A percentile compares a stretch with the other conserved stretches of the same genome.
These are phyloP conservation scores for Drosophila fuyamai DNA, from an alignment of 1,140 invertebrate species.

Conservation along the genomic window DNA sequence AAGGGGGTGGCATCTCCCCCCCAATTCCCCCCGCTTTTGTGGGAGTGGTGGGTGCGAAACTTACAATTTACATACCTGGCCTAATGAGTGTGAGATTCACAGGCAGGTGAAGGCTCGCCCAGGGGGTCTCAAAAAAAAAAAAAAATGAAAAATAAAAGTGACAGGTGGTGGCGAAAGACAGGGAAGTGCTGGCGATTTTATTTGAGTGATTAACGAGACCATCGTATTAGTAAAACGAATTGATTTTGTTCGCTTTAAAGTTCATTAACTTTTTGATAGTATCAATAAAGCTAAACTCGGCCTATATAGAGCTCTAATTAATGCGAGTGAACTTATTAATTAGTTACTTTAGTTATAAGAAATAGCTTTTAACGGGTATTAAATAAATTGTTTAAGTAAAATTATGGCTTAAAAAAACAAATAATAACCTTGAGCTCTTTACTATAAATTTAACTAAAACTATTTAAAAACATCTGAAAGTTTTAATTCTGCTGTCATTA, in stretches of 20 bases:
- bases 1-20: not conserved
- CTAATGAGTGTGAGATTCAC: constrained; percentile 18
- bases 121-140: not conserved
- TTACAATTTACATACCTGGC: constrained; percentile 13
- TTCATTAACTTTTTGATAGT: constrained; percentile 13
- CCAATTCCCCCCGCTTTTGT: not conserved
- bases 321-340: not conserved
- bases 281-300: not conserved
- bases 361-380: too few relatives aligned
- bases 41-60: constrained; percentile 16
- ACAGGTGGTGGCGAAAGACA: constrained; percentile 21
- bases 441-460: too few relatives aligned
- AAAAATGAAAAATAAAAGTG: constrained; percentile 19
- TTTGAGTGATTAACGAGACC: constrained; percentile 24
- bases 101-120: constrained; percentile 6
- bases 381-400: too few relatives aligned
- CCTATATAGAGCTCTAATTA: not conserved
- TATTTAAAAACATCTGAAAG: not conserved
- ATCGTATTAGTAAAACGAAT: not conserved
- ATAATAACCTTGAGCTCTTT: too few relatives aligned
- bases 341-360: not conserved
- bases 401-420: too few relatives aligned
- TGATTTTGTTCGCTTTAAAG: constrained; percentile 11
- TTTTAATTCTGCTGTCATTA: not conserved
- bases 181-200: not conserved